These are phyloP conservation scores for Clarias gariepinus DNA, from an alignment of 2,113 vertebrate genomes.

Conservation along the genomic window DNA sequence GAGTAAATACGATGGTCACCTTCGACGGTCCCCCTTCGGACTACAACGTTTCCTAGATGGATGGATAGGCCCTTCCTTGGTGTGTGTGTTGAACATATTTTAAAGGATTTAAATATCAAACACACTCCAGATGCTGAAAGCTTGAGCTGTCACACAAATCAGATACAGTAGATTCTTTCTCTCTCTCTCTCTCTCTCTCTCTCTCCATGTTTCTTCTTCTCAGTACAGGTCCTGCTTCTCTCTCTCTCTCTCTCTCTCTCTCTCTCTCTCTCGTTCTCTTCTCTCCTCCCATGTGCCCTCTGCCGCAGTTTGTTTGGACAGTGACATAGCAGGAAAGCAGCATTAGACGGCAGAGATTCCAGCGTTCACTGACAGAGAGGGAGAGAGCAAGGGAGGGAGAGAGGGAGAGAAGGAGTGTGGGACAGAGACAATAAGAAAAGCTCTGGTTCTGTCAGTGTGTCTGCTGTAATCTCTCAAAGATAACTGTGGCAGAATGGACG, in stretches of 20 bases:
- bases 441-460: conserved; percentile 62
- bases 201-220: not conserved
- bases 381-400: conserved; percentile 7
- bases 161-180: not conserved
- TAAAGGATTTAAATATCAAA: conserved; percentile 10
- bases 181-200: too few species aligned
- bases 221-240: not conserved
- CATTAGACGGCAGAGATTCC: conserved; percentile 40
- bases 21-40: too few species aligned
- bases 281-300: conserved; percentile 7
- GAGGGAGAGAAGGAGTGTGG: not conserved
- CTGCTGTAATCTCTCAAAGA: conserved; percentile 71
- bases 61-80: too few species aligned
- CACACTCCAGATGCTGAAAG: not conserved
- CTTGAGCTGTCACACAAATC: not conserved
- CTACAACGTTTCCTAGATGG: too few species aligned
- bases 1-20: too few species aligned
- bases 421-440: not conserved
- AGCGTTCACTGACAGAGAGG: conserved; percentile 20
- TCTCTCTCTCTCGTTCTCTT: not conserved
- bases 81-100: not conserved
- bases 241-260: conserved; percentile 44
- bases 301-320: conserved; percentile 50
- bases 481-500: conserved; percentile 64
- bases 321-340: conserved; percentile 52